Percentiles rank a stretch among this genome's conserved stretches.
These are phyloP conservation scores for Cerceris ruficornis DNA, from an alignment of 2,888 invertebrate genomes.

Conservation along the genomic window DNA sequence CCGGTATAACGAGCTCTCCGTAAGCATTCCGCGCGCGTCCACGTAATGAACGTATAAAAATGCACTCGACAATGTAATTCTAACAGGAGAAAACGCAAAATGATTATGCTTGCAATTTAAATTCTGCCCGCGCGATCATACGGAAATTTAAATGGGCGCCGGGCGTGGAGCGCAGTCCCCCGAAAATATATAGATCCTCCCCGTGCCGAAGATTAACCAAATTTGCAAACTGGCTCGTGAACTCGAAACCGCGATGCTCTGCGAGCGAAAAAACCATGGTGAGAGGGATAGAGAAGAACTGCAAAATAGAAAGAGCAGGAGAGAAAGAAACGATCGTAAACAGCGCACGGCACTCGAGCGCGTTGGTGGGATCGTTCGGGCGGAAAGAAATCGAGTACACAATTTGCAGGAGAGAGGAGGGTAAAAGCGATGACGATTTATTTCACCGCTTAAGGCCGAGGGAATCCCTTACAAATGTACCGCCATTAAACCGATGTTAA, in stretches of 20 bases:
- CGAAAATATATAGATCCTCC: not conserved
- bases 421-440: slow-evolving; percentile 32
- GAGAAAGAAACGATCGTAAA: no score
- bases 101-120: slow-evolving; percentile 17
- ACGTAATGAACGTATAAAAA: slow-evolving; percentile 23
- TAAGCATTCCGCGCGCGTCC: slow-evolving; percentile 5
- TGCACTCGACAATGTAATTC: slow-evolving; percentile 3
- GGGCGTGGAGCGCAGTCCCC: not conserved
- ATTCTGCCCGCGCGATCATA: slow-evolving; percentile 15
- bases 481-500: slow-evolving; percentile 61
- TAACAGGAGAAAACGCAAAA: not conserved
- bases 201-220: not conserved
- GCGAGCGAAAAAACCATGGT: not conserved
- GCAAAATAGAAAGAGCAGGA: no score
- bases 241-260: not conserved
- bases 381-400: no score
- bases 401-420: not conserved
- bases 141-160: slow-evolving; percentile 7
- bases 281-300: not conserved
- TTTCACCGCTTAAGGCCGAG: slow-evolving; percentile 34
- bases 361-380: no score
- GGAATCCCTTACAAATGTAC: slow-evolving; percentile 42
- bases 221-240: not conserved
- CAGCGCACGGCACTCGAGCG: no score
- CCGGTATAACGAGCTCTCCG: not conserved